Evolutionary conservation across 30 jellyfish, hydroid and myxozoan genomes (phyloP).

Genomic region (Chironex yamaguchii): DNA sequence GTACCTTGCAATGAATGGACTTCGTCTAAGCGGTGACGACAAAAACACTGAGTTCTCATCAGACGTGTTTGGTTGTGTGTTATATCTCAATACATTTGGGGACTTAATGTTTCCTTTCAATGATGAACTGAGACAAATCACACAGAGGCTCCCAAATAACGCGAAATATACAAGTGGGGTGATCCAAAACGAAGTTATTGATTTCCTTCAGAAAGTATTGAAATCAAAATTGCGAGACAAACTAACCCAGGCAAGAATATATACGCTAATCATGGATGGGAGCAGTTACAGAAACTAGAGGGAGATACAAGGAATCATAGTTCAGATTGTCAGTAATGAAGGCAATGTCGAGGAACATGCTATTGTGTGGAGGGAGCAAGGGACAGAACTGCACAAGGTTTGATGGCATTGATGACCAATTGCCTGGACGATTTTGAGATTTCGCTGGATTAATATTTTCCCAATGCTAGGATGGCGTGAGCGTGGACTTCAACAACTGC

Average conservation of each 20-base stretch:
- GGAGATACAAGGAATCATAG: slow-evolving; percentile 37
- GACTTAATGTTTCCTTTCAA: slow-evolving; percentile 5
- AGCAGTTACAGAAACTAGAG: not conserved
- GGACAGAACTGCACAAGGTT: slow-evolving; percentile 47
- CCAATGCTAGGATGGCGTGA: slow-evolving; percentile 51
- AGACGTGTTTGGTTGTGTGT: slow-evolving; percentile 9
- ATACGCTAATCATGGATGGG: slow-evolving; percentile 20
- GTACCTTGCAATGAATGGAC: not conserved
- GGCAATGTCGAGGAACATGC: slow-evolving; percentile 29
- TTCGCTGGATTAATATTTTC: not conserved
- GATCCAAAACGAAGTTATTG: slow-evolving; percentile 38
- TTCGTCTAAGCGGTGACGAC: not conserved
- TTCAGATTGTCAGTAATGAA: not conserved
- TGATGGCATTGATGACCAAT: not conserved
- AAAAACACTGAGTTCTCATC: not conserved
- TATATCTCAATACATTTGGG: slow-evolving; percentile 16
- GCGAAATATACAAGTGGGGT: slow-evolving; percentile 28
- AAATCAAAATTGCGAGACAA: not conserved
- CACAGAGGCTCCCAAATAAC: slow-evolving; percentile 18
- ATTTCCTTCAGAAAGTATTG: not conserved
- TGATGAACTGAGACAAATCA: not conserved
- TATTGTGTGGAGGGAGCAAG: slow-evolving; percentile 28
- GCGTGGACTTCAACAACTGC: slow-evolving; percentile 37
- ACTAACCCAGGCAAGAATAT: not conserved
- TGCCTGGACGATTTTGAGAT: not conserved